Evolutionary conservation across 64 coral and sea anemone species (phyloP), one percentile per base, ranked within the genome.

Genomic region (Pocillopora verrucosa): DNA sequence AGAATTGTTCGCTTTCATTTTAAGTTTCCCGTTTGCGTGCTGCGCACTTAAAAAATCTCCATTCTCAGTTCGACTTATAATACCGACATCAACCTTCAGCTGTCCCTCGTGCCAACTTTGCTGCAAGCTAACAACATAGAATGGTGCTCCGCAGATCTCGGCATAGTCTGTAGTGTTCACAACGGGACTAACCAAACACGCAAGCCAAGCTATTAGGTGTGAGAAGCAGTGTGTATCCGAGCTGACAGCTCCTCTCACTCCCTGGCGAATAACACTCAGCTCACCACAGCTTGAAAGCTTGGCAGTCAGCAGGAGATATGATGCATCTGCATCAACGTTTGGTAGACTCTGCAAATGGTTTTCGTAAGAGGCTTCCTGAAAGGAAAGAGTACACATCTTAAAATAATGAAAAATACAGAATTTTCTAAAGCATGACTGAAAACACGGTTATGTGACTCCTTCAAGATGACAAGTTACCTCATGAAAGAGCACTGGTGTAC

Each of bases 91-190:
- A 3, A 99, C 16, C 76, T 89, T 75, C 41, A 99, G 86, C 61
- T 93, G 87, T 15, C 94, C 97, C 62, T 99, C 91, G 20, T 95
- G 91, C 91, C 91, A 99, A 36, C 84, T 90, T 79, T 99, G 94
- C 25, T 95, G 94, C 56, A 99, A 76, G 35, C 94, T 94, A 56
- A 93, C 87, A 10, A 99, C 94, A 58, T 95, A 61, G 76, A 99
- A 99, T 0, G 97, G 97, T 59, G 80, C 84, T 19, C 75, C 78
- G 19, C 92, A 93, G 4, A 90, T 24, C 34, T 91, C 70, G 24
- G 95, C 88, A 72, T 62, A 84, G 65, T 96, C 91, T 70, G 22
- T 70, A 35, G 74, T 80, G 56, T 74, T 68, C 73, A 62, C 72
- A 76, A 72, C 65, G 13, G 87, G 84, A 17, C 41, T 36, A 1